Percentiles rank a stretch among this genome's conserved stretches.
These are phyloP conservation scores for Lophochroa leadbeateri DNA, from an alignment of 2,113 vertebrate genomes.

Conservation along the genomic window DNA sequence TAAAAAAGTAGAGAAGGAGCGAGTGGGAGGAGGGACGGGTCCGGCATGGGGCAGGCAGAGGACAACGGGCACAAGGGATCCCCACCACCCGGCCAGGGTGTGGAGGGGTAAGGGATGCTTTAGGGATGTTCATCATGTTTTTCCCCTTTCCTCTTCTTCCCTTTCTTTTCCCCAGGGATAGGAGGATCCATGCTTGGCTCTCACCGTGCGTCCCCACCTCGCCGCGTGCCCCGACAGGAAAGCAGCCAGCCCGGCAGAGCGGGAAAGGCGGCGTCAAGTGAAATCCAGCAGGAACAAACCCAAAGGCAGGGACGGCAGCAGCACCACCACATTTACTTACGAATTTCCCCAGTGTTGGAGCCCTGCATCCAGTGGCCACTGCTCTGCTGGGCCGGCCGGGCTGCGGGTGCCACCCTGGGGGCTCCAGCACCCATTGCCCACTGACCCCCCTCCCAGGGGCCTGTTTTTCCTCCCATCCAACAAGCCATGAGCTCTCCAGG, in stretches of 20 bases:
- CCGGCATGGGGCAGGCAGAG: background rate
- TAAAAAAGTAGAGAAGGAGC: constrained; percentile 60
- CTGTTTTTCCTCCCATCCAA: background rate
- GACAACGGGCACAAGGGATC: background rate
- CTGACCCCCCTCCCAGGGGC: background rate
- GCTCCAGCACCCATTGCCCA: background rate
- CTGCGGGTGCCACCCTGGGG: fast-evolving
- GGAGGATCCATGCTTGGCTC: background rate
- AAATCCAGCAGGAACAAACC: background rate
- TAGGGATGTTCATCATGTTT: fast-evolving
- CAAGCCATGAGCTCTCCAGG: background rate
- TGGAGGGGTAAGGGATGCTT: background rate
- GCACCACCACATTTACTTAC: fast-evolving
- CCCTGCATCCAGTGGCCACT: fast-evolving
- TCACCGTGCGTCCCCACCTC: background rate
- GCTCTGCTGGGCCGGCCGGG: no score
- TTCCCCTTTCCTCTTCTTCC: background rate
- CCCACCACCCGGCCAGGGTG: background rate
- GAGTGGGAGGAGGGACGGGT: background rate
- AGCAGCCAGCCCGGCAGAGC: background rate
- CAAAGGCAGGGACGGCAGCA: fast-evolving
- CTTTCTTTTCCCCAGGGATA: background rate
- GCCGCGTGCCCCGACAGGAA: fast-evolving
- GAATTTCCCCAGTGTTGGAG: background rate
- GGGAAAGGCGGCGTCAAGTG: background rate